Evolutionary conservation across 2,797 vertebrate species (phyloP).

Genomic region (Neosalanx taihuensis): DNA sequence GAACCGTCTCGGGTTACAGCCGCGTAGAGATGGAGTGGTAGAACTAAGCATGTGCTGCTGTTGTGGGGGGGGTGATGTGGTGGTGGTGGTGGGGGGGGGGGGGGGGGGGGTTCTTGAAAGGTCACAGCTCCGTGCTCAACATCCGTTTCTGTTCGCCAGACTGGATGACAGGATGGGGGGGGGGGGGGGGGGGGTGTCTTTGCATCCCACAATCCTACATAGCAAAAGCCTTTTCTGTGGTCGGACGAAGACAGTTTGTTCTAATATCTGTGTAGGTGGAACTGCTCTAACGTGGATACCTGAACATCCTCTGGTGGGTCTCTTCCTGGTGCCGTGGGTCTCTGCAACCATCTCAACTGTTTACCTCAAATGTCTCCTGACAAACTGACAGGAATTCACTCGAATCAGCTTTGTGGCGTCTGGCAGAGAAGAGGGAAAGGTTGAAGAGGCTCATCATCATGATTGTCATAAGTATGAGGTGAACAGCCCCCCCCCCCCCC

Average conservation of each 20-base stretch:
- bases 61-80: no score
- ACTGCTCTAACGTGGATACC: background rate
- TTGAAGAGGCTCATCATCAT: slow-evolving; percentile 44
- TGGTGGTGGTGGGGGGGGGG: no score
- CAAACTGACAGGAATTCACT: background rate
- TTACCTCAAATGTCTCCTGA: slow-evolving; percentile 22
- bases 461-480: slow-evolving; percentile 45
- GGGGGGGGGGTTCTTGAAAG: background rate
- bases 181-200: no score
- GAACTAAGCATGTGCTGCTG: no score
- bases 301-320: no score
- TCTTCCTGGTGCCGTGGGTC: background rate
- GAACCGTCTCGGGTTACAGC: background rate
- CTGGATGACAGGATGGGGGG: background rate
- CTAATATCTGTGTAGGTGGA: no score
- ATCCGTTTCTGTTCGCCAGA: background rate
- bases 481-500: background rate
- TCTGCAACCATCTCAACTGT: background rate
- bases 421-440: slow-evolving; percentile 47
- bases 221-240: no score
- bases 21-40: no score
- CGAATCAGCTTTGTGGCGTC: slow-evolving; percentile 21
- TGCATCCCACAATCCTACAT: no score
- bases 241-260: no score
- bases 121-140: background rate